Evolutionary conservation across 1,140 invertebrate species (phyloP).

Genomic region (Paraescarpia echinospica): DNA sequence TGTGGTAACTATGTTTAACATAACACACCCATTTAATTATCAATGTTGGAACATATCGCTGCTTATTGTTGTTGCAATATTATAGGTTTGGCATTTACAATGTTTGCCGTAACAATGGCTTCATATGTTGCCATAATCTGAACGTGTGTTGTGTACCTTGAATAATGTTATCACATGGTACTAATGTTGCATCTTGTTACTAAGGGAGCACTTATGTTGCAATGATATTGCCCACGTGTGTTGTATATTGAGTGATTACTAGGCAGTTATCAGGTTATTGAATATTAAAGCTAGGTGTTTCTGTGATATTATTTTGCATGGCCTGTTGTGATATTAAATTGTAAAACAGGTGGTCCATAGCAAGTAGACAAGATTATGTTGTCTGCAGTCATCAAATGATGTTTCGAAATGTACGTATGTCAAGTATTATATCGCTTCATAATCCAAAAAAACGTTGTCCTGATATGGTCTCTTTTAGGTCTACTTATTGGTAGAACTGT

Average conservation of each 20-base stretch:
- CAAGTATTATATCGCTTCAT: not conserved
- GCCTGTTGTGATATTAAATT: not conserved
- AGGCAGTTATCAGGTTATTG: not conserved
- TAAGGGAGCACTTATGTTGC: too few relatives aligned
- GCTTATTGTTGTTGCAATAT: not conserved
- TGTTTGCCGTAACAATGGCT: not conserved
- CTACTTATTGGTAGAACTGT: not conserved
- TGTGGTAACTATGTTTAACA: not conserved
- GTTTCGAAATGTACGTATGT: not conserved
- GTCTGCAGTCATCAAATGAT: too few relatives aligned
- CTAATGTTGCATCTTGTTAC: too few relatives aligned
- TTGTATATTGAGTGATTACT: not conserved
- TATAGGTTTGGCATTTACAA: not conserved
- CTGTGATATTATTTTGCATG: slow-evolving; percentile 6
- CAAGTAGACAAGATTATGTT: not conserved
- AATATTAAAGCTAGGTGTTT: not conserved
- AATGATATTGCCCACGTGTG: not conserved
- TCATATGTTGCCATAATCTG: not conserved
- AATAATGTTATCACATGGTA: not conserved
- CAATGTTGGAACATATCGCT: not conserved
- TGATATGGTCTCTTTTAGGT: not conserved
- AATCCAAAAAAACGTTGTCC: not conserved
- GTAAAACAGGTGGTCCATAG: not conserved
- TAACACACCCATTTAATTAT: not conserved
- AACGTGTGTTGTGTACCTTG: not conserved